Percentiles rank a stretch among this genome's conserved stretches.
Conservation (phyloP, 2,888 invertebrate species). For the Malacosoma neustria region DNA sequence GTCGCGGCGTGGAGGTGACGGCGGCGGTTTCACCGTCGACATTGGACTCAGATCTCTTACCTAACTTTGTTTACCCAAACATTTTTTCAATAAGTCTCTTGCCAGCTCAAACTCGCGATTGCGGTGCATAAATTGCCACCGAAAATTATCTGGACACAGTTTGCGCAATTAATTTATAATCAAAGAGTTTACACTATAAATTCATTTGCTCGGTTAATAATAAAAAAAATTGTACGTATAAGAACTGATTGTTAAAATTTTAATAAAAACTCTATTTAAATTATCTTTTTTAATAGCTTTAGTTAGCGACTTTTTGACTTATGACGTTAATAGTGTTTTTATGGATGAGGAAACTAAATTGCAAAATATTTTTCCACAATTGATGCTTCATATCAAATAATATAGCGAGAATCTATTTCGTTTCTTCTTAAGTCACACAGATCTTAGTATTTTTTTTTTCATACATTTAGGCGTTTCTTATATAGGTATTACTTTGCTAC, state of each 20-base stretch:
- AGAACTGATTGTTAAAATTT: background rate
- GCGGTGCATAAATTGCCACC: conserved; percentile 20
- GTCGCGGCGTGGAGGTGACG: conserved; percentile 32
- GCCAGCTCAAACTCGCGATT: conserved; percentile 21
- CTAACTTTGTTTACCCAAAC: conserved; percentile 45
- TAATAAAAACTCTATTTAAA: no score
- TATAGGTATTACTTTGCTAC: no score
- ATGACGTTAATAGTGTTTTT: no score
- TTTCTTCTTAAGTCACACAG: no score
- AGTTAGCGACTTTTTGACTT: no score
- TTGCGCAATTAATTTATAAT: conserved; percentile 20
- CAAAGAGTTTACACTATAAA: conserved; percentile 8
- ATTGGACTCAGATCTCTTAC: conserved; percentile 55
- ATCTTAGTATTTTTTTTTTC: no score
- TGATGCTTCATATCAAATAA: no score
- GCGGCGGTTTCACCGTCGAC: conserved; percentile 47
- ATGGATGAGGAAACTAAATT: no score
- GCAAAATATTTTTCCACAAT: no score
- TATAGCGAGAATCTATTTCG: no score
- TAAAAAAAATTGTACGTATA: background rate
- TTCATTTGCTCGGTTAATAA: background rate
- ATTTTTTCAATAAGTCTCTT: conserved; percentile 32
- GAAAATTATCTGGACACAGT: conserved; percentile 8
- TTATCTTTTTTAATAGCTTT: no score
- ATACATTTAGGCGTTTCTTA: no score